phyloP scores from a whole-genome alignment of 2,888 invertebrate species.

The Rhodophaea formosa region DNA sequence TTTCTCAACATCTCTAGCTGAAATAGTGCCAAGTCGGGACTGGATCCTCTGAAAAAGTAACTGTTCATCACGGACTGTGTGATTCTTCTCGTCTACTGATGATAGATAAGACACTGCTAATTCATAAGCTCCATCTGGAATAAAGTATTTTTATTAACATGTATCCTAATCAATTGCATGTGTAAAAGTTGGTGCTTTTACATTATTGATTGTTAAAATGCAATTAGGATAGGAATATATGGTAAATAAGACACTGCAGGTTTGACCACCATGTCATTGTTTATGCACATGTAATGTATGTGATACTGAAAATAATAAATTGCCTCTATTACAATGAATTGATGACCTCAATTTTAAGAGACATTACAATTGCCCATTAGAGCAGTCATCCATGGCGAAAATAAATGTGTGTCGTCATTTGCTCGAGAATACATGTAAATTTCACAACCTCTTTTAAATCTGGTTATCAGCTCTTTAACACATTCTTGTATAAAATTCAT shows the following conservation, averaged over 20 bases:
- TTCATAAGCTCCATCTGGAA: constrained; percentile 70
- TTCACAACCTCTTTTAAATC: constrained; percentile 36
- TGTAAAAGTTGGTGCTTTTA: too few relatives aligned
- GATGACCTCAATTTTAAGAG: not conserved
- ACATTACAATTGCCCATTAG: not conserved
- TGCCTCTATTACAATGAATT: not conserved
- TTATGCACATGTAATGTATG: not conserved
- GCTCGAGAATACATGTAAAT: constrained; percentile 13
- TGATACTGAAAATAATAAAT: not conserved
- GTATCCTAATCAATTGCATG: not conserved
- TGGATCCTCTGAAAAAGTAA: constrained; percentile 69
- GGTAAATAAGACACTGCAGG: not conserved
- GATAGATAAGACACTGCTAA: constrained; percentile 70
- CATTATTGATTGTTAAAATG: too few relatives aligned
- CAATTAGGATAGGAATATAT: too few relatives aligned
- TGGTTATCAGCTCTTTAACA: constrained; percentile 40
- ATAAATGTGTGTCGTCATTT: not conserved
- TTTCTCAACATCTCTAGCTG: constrained; percentile 64
- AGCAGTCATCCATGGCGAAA: constrained; percentile 6
- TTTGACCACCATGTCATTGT: not conserved
- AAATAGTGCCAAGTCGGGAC: constrained; percentile 48
- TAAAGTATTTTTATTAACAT: not conserved
- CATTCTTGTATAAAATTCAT: constrained; percentile 57
- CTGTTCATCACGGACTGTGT: constrained; percentile 59
- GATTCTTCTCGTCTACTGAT: constrained; percentile 54